Evolutionary conservation across 2,888 invertebrate genomes (phyloP), one percentile per base, ranked within the genome.

Genomic region (Ptilodon capucinus): DNA sequence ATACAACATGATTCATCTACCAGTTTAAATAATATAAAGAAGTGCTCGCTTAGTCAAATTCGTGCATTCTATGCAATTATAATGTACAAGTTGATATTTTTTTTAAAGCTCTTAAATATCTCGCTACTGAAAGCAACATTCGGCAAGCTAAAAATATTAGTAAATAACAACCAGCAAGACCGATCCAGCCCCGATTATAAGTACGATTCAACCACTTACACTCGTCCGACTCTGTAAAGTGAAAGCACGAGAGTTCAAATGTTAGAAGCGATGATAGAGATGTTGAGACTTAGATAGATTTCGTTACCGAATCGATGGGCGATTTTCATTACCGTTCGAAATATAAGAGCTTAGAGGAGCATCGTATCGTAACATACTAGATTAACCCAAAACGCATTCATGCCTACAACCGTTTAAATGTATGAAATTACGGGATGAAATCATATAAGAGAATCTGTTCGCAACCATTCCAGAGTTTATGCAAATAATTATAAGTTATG

Each of bases 211-310:
- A 79, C 71, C 75, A 89, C 90, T 91, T 90, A 91, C 90, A 89
- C 85, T 90, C 89, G 84, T 90, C 90, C 89, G 86, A 79, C 68
- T 89, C 90, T 91, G 90, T 85, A 91, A 90, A 86, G 76, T 82
- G 88, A 88, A 85, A 89, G 89, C 88, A 89, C 81, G 86, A 86
- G 76, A 87, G 81, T 79, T 85, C 71, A 79, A 73, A 79, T 68
- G 87, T 87, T 87, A 87, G 74, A 81, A 80, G 83, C 79, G 64
- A 76, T 71, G 67, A 65, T 6, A 53, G 49, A 57, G 46, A 44
- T 43, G 47, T 44, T 41, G 47, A 18, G 13, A n/a, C 17, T 42
- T 39, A 42, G 40, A 21, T 28, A 45, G 25, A 28, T 34, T 35
- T 8, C 30, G 44, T 49, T 40, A 34, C 11, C 40, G 19, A 25